Conservation (phyloP, 2,888 invertebrate genomes). For the Pollenia angustigena region DNA sequence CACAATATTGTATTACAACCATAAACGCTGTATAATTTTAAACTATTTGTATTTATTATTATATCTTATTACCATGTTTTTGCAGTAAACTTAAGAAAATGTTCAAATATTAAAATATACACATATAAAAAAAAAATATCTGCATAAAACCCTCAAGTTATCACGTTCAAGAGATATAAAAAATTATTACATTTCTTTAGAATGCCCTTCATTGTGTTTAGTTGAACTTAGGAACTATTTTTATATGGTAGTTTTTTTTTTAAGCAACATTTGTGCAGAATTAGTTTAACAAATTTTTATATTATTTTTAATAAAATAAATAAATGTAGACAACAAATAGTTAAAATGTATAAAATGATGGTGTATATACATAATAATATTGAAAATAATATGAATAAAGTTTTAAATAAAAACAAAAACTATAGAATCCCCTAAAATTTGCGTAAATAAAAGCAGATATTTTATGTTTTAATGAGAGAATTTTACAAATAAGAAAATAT, state of each 20-base stretch:
- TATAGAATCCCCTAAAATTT: too few relatives aligned
- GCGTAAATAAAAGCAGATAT: too few relatives aligned
- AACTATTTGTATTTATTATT: constrained; percentile 31
- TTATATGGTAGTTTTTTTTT: too few relatives aligned
- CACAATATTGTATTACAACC: not conserved
- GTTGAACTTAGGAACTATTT: too few relatives aligned
- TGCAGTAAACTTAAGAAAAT: constrained; percentile 9
- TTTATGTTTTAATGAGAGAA: too few relatives aligned
- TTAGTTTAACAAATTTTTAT: constrained; percentile 30
- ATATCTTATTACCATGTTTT: constrained; percentile 5
- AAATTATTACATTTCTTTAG: not conserved
- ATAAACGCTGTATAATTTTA: not conserved
- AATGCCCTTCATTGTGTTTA: not conserved
- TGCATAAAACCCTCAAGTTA: constrained; percentile 40
- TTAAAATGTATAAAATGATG: constrained; percentile 16
- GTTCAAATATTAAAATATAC: constrained; percentile 9
- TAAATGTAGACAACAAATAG: not conserved
- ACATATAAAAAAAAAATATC: constrained; percentile 3
- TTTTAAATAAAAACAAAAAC: too few relatives aligned
- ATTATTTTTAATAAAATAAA: constrained; percentile 36
- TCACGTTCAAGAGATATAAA: constrained; percentile 49
- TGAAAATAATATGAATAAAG: too few relatives aligned
- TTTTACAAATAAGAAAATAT: too few relatives aligned
- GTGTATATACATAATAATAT: too few relatives aligned
- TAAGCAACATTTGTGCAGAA: constrained; percentile 44